Percentiles rank a stretch among this genome's conserved stretches.
Evolutionary conservation across 64 coral and sea anemone species (phyloP).

Genomic region (Pocillopora verrucosa): DNA sequence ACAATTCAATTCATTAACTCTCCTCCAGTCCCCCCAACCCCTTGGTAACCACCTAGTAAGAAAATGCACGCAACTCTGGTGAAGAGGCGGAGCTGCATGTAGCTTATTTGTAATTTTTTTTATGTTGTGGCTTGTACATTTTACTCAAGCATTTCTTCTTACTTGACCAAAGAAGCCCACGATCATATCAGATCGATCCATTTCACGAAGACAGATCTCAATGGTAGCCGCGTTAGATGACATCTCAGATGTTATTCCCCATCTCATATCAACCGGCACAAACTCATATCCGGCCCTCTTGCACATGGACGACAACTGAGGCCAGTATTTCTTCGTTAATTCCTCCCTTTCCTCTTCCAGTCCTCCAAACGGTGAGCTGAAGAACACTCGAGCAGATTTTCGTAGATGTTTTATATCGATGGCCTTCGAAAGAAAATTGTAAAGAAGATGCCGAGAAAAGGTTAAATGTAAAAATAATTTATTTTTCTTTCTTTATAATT

Average conservation of each 20-base stretch:
- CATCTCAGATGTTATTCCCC: slow-evolving; percentile 93
- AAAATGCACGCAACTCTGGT: no score
- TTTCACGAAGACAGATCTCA: slow-evolving; percentile 88
- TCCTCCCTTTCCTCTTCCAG: slow-evolving; percentile 90
- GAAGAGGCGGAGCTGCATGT: no score
- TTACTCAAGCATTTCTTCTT: neutral
- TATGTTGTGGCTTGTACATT: neutral
- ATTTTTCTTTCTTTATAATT: neutral
- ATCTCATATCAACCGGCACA: slow-evolving; percentile 89
- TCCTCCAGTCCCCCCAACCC: no score
- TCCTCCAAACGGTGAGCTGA: slow-evolving; percentile 92
- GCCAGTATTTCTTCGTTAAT: slow-evolving; percentile 95
- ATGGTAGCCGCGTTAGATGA: slow-evolving; percentile 92
- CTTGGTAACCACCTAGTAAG: no score
- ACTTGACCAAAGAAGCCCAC: slow-evolving; percentile 98
- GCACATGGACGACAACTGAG: slow-evolving; percentile 75
- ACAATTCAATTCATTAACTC: no score
- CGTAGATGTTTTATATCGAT: slow-evolving; percentile 1
- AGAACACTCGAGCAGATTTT: slow-evolving; percentile 82
- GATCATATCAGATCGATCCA: slow-evolving; percentile 94
- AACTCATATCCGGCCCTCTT: slow-evolving; percentile 84
- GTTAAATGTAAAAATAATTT: neutral
- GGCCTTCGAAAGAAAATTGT: neutral
- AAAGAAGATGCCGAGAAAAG: neutral
- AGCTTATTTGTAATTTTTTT: no score